Conservation (phyloP, 2,888 invertebrate genomes). For the Cerastis rubricosa region DNA sequence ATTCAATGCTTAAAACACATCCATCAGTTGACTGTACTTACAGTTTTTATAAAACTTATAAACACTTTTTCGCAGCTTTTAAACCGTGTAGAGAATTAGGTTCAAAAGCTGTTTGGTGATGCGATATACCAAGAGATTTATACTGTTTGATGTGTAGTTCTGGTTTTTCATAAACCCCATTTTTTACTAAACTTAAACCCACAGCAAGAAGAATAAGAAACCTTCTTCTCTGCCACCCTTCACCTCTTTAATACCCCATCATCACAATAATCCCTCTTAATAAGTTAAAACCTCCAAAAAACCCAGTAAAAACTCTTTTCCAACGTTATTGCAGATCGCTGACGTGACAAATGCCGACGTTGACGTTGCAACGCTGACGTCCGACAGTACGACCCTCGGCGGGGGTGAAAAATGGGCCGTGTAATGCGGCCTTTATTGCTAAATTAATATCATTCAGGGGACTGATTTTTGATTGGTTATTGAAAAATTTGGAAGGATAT, state of each 20-base stretch:
- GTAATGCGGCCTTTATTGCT: slow-evolving; percentile 74
- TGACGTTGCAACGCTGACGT: slow-evolving; percentile 68
- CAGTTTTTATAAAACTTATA: not conserved
- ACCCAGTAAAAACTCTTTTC: slow-evolving; percentile 38
- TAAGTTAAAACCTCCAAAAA: slow-evolving; percentile 28
- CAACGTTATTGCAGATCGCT: slow-evolving; percentile 64
- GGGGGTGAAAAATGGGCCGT: slow-evolving; percentile 76
- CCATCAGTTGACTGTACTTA: not conserved
- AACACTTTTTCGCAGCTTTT: not conserved
- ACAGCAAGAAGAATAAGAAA: not conserved
- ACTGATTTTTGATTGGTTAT: slow-evolving; percentile 71
- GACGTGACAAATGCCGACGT: slow-evolving; percentile 75
- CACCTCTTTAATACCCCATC: slow-evolving; percentile 10
- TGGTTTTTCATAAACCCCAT: not conserved
- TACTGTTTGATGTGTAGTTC: not conserved
- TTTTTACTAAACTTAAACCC: not conserved
- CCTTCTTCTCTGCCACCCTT: not conserved
- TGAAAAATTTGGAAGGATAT: slow-evolving; percentile 67
- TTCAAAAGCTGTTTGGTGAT: not conserved
- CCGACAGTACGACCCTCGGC: slow-evolving; percentile 56
- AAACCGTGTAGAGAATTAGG: not conserved
- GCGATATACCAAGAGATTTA: not conserved
- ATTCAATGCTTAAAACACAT: not conserved
- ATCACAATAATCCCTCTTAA: slow-evolving; percentile 26
- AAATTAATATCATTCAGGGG: slow-evolving; percentile 75